Percentiles rank a stretch among this genome's conserved stretches.
phyloP scores from a whole-genome alignment of 2,113 vertebrate genomes.

The Mastomys coucha region DNA sequence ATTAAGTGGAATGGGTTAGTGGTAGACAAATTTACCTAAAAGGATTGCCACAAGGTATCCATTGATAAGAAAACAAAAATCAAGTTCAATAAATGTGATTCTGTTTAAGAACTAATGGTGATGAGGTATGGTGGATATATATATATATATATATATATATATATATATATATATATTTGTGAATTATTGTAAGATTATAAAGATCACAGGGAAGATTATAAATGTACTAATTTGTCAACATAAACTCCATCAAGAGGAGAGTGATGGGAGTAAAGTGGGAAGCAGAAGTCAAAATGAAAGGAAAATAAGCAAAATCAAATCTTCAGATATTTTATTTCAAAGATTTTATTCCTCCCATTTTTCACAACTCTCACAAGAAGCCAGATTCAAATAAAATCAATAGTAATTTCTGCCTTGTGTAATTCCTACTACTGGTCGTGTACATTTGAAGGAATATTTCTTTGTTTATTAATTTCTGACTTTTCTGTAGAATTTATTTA shows the following conservation, averaged over 20 bases:
- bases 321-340: neutral
- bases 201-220: neutral
- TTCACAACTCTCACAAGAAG: neutral
- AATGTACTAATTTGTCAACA: neutral
- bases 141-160: neutral
- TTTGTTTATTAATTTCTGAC: neutral
- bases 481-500: conserved; percentile 18
- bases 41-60: neutral
- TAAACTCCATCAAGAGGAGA: neutral
- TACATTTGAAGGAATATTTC: neutral
- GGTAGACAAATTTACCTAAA: neutral
- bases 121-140: neutral
- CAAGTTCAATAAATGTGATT: neutral
- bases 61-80: conserved; percentile 42
- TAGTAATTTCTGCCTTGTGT: neutral
- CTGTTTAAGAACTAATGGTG: neutral
- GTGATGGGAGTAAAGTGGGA: neutral
- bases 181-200: neutral
- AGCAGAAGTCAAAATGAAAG: neutral
- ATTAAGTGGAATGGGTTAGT: conserved; percentile 31
- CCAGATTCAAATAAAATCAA: conserved; percentile 39
- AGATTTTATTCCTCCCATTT: conserved; percentile 22
- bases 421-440: neutral
- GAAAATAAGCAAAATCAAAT: conserved; percentile 20
- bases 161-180: neutral